Base-by-base conservation (phyloP, 2,113 vertebrate genomes). In the Chascanopsetta lugubris region DNA sequence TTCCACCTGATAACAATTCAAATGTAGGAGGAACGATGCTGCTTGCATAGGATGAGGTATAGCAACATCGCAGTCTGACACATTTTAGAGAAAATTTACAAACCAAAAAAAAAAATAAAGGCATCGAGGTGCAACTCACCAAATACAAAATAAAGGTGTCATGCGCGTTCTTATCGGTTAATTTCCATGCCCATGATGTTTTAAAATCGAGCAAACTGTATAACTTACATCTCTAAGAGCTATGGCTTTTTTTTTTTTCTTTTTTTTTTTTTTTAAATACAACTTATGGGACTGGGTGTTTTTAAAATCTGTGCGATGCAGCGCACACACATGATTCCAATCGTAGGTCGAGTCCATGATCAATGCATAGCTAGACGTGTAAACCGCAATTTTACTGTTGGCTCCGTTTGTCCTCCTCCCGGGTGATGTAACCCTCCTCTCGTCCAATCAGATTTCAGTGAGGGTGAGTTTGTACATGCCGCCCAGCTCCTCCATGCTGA, bases 381-480 rank as follows among this genome's bases (percentile, higher is more conserved):
- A 93, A 92, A 93, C 90, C 82, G 61, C 72, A 26, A 30, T 48
- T 62, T 57, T n/a, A n/a, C 59, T 73, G 61, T 57, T 22, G 9
- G 64, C 57, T 72, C 24, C 20, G 5, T 50, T 38, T 50, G 4
- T 66, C 51, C 26, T 59, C 46, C 21, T 32, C 40, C n/a, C 13
- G 51, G 22, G 50, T 55, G 34, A 54, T 15, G 26, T 53, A 49
- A 30, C 26, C 7, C 50, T 8, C 22, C 1, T 30, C 20, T n/a
- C 8, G 30, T 24, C 48, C 43, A 70, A 77, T 94, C 89, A 99
- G 84, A 99, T 99, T 85, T 99, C 98, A 0, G 96, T 98, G 40
- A 99, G 94, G 15, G 95, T 99, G 84, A 99, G 96, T 66, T 95
- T 98, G 86, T 95, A 95, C 15, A 93, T 90, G 51, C 94, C 95